Percentiles rank a stretch among this genome's conserved stretches.
Evolutionary conservation across 2,113 vertebrate genomes (phyloP).

Genomic region (Phrynosoma blainvillii): DNA sequence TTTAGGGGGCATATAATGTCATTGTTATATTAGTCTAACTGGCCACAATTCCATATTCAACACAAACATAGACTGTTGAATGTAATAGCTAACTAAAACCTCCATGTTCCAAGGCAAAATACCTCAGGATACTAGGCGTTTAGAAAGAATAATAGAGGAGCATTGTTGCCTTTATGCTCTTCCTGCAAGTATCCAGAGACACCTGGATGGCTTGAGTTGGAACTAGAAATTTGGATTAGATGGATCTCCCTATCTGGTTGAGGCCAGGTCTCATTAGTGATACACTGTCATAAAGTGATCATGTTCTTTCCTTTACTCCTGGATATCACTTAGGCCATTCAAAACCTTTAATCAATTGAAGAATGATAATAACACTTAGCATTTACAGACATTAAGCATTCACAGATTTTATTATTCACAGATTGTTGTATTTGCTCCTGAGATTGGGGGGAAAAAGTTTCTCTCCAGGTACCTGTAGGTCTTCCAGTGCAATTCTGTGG

Average conservation of each 20-base stretch:
- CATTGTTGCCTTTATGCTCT: background rate
- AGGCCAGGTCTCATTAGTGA: background rate
- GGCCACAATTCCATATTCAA: background rate
- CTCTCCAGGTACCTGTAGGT: no score
- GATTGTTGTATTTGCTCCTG: no score
- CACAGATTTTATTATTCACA: no score
- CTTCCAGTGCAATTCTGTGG: no score
- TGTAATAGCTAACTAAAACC: background rate
- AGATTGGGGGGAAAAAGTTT: no score
- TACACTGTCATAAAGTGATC: background rate
- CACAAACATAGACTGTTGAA: background rate
- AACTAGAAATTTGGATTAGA: background rate
- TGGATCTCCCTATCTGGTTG: background rate
- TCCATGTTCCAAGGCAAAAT: background rate
- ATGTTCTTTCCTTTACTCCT: background rate
- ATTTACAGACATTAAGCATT: no score
- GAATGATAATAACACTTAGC: background rate
- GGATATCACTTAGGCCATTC: background rate
- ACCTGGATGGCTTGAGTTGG: background rate
- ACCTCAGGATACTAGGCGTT: background rate
- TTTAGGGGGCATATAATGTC: background rate
- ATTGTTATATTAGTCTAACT: background rate
- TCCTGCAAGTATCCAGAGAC: background rate
- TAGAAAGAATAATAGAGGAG: background rate
- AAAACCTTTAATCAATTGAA: background rate